Conservation (phyloP, 2,888 invertebrate species). For the Ypsolopha sequella region DNA sequence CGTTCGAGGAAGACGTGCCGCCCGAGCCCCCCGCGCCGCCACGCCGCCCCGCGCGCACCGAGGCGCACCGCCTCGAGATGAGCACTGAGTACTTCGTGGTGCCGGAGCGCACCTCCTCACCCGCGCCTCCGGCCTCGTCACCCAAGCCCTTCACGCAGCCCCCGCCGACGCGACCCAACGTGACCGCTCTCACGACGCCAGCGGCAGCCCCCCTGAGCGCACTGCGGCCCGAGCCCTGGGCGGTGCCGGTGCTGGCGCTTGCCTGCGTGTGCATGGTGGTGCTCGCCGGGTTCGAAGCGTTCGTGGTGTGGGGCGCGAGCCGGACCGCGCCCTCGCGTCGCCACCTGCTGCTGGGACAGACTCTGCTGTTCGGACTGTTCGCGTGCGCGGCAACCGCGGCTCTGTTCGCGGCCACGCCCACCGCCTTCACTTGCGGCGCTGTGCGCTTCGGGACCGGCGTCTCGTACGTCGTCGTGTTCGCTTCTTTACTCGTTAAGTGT, state of each 20-base stretch:
- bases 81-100: slow-evolving; percentile 88
- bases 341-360: slow-evolving; percentile 89
- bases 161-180: slow-evolving; percentile 36
- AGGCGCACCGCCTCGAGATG: slow-evolving; percentile 77
- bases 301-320: slow-evolving; percentile 85
- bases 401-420: slow-evolving; percentile 82
- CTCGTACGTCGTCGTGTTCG: slow-evolving; percentile 88
- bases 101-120: slow-evolving; percentile 64
- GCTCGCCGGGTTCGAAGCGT: slow-evolving; percentile 89
- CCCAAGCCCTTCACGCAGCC: slow-evolving; percentile 23
- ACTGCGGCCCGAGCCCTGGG: slow-evolving; percentile 87
- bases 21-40: slow-evolving; percentile 34
- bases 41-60: slow-evolving; percentile 48
- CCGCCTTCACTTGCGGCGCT: slow-evolving; percentile 83
- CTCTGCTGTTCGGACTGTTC: slow-evolving; percentile 86
- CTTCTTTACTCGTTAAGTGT: slow-evolving; percentile 92
- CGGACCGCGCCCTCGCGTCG: slow-evolving; percentile 86
- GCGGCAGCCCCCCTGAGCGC: slow-evolving; percentile 36
- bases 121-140: slow-evolving; percentile 29
- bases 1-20: slow-evolving; percentile 40
- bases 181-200: slow-evolving; percentile 27
- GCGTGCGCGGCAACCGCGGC: slow-evolving; percentile 85
- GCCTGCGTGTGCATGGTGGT: slow-evolving; percentile 87
- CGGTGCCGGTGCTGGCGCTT: slow-evolving; percentile 87
- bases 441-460: slow-evolving; percentile 87